phyloP scores from a whole-genome alignment of 2,113 vertebrate genomes.

The Hemichromis elongatus region DNA sequence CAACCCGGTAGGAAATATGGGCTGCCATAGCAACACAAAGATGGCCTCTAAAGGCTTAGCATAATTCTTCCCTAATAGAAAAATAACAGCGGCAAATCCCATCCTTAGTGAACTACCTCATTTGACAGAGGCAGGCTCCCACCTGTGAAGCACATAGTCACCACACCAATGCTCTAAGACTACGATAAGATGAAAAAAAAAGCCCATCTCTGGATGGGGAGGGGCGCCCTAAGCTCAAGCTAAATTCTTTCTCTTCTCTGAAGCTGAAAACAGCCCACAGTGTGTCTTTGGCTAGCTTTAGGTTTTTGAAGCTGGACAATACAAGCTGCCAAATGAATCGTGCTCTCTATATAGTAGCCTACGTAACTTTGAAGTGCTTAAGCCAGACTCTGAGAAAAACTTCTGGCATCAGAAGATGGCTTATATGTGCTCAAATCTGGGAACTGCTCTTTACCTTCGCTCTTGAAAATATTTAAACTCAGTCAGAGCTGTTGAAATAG shows the following conservation, averaged over 20 bases:
- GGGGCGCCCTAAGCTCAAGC: constrained; percentile 67
- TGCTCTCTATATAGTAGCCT: constrained; percentile 51
- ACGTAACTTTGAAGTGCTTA: constrained; percentile 64
- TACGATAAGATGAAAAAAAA: constrained; percentile 70
- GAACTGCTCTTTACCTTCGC: constrained; percentile 2
- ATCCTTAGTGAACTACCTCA: constrained; percentile 93
- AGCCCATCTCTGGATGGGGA: constrained; percentile 67
- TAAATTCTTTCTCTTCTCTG: constrained; percentile 67
- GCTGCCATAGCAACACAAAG: constrained; percentile 97
- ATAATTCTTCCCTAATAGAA: constrained; percentile 97
- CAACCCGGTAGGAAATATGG: constrained; percentile 97
- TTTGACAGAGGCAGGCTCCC: constrained; percentile 81
- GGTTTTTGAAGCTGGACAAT: constrained; percentile 65
- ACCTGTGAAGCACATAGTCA: constrained; percentile 84
- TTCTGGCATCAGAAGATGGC: constrained; percentile 21
- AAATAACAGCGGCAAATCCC: constrained; percentile 97
- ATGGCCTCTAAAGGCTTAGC: constrained; percentile 95
- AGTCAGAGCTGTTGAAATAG: not conserved
- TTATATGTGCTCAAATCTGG: constrained; percentile 32
- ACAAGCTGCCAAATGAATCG: constrained; percentile 67
- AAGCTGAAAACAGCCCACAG: constrained; percentile 62
- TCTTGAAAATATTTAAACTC: constrained; percentile 2
- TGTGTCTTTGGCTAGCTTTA: constrained; percentile 61
- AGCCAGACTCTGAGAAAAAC: constrained; percentile 43
- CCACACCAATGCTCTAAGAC: constrained; percentile 73